Base-by-base conservation (phyloP, 1,140 invertebrate species). In the Eufriesea mexicana region DNA sequence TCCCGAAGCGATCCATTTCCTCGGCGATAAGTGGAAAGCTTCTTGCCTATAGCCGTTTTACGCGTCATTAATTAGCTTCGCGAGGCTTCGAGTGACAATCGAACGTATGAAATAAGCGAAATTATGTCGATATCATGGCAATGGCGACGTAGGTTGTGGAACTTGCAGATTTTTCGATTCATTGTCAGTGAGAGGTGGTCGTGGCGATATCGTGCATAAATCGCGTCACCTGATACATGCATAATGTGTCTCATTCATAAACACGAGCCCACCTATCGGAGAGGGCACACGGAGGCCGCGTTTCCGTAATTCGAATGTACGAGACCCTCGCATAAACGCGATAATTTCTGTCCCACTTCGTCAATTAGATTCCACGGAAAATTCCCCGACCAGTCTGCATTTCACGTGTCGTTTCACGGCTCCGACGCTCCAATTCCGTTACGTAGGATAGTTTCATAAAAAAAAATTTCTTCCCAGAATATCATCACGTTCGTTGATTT, bases 211-310 rank as follows among this genome's bases (percentile, higher is more conserved):
- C 54, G 42, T 18, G 45, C 23, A 51, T 61, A 42, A 79, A 71
- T 73, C 59, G 57, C 28, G 5, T 10, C 28, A 59, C 66, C 35
- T 55, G 80, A 51, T 77, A 61, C 80, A 67, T 49, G 61, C 35
- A 59, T 35, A 55, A 57, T 55, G 74, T 47, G 49, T 28, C 66
- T 70, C 54, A 62, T 78, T 83, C 80, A 57, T 77, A 83, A 68
- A 20, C 80, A 70, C 28, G 47, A 80, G n/a, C 5, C 23, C 28
- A 62, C 23, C 45, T 61, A 62, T 70, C 25, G 28, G 14, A n/a
- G 16, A 73, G 59, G 45, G 28, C 14, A 61, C 47, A 16, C 45
- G 12, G 45, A 8, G 23, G 20, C 74, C 54, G 54, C 47, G 35
- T 70, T 68, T 57, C 28, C 74, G 54, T 70, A 68, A 70, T 54